A percentile compares a stretch with the other conserved stretches of the same genome.
Conservation (phyloP, 1,140 invertebrate species). For the Ostrea edulis region DNA sequence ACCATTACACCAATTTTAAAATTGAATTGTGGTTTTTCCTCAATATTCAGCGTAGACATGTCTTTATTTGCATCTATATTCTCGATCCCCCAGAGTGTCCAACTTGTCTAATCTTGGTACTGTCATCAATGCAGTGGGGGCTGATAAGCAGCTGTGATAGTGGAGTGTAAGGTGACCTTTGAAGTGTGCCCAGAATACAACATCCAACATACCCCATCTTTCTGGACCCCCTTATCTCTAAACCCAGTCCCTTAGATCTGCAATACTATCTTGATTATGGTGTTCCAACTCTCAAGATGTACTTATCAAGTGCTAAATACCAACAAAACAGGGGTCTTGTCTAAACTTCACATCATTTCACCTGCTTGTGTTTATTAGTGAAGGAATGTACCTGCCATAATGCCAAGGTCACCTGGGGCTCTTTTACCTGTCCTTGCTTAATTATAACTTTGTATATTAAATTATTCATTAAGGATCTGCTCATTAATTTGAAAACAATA, state of each 20-base stretch:
- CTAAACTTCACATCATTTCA: slow-evolving; percentile 1
- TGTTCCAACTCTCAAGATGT: slow-evolving; percentile 12
- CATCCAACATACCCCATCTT: neutral
- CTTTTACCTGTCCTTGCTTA: neutral
- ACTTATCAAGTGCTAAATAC: slow-evolving; percentile 39
- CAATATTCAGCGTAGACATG: neutral
- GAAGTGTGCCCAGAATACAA: neutral
- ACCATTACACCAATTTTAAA: neutral
- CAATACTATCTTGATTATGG: neutral
- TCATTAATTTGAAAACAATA: no score
- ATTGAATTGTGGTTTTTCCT: neutral
- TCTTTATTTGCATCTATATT: neutral
- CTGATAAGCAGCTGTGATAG: neutral
- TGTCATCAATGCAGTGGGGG: neutral
- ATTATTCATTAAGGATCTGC: neutral
- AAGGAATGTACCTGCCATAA: slow-evolving; percentile 9
- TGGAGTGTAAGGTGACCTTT: neutral
- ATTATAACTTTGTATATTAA: neutral
- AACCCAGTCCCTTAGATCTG: neutral
- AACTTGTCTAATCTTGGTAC: slow-evolving; percentile 27
- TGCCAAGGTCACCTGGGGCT: neutral
- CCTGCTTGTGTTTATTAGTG: slow-evolving; percentile 19
- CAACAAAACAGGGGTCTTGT: slow-evolving; percentile 18
- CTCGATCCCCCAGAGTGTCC: neutral
- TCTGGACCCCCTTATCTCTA: neutral